These are phyloP conservation scores for Pseudorasbora parva DNA, from an alignment of 2,113 vertebrate genomes.

Conservation along the genomic window DNA sequence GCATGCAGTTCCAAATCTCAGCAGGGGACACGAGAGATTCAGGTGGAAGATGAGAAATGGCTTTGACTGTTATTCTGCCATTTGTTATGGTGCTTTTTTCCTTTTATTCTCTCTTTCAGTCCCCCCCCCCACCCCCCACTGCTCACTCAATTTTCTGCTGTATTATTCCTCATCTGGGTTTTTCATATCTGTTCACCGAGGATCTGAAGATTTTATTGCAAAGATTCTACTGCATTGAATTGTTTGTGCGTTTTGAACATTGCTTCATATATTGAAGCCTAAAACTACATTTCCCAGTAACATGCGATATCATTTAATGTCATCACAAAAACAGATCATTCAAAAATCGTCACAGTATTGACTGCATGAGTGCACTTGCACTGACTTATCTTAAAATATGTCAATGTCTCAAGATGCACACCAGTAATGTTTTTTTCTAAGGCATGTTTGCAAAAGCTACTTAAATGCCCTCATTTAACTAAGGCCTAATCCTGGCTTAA, in stretches of 20 bases:
- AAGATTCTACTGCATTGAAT: conserved; percentile 2
- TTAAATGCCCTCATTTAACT: no score
- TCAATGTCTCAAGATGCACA: no score
- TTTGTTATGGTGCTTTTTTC: neutral
- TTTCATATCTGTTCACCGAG: neutral
- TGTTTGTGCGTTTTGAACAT: neutral
- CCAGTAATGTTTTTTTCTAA: no score
- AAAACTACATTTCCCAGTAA: neutral
- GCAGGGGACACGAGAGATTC: neutral
- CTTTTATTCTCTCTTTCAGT: neutral
- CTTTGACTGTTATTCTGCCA: conserved; percentile 3
- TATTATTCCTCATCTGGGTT: conserved; percentile 4
- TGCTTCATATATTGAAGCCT: neutral
- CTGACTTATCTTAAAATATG: no score
- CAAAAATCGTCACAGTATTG: neutral
- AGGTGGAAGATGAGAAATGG: conserved; percentile 1
- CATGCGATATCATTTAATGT: neutral
- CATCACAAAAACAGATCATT: neutral
- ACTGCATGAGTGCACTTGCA: neutral
- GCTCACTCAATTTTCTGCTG: neutral
- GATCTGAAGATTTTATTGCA: neutral
- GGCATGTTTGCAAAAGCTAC: no score
- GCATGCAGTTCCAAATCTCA: neutral
- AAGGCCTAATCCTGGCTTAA: no score
- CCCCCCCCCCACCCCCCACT: neutral